These are phyloP conservation scores for Ageneiosus marmoratus DNA, from an alignment of 2,113 vertebrate species.

Conservation along the genomic window DNA sequence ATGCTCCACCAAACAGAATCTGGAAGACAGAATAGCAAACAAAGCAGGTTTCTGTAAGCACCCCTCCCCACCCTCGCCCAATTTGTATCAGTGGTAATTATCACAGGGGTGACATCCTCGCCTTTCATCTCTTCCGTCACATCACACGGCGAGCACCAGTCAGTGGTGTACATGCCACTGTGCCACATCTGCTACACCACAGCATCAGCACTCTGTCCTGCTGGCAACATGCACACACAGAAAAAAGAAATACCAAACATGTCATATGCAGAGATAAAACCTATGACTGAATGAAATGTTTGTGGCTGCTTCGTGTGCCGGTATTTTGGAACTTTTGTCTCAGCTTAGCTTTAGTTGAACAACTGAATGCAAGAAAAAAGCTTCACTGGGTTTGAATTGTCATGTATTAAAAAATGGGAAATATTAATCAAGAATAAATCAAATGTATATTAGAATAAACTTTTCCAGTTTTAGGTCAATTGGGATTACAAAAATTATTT, in stretches of 20 bases:
- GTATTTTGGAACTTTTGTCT: background rate
- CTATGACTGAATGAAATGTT: background rate
- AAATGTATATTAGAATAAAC: background rate
- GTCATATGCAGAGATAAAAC: background rate
- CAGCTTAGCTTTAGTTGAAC: background rate
- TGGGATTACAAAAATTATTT: no score
- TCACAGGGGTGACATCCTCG: slow-evolving; percentile 53
- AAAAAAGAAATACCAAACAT: background rate
- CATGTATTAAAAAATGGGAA: background rate
- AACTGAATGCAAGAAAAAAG: background rate
- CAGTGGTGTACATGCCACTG: slow-evolving; percentile 32
- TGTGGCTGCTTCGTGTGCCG: background rate
- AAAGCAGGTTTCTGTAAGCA: slow-evolving; percentile 43
- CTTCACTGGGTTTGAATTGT: background rate
- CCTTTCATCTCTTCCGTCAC: slow-evolving; percentile 55
- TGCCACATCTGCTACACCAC: slow-evolving; percentile 50
- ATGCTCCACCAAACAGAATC: slow-evolving; percentile 34
- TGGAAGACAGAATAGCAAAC: slow-evolving; percentile 45
- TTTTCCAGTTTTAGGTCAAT: no score
- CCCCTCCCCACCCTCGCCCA: background rate
- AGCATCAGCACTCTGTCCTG: slow-evolving; percentile 26
- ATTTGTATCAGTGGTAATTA: slow-evolving; percentile 56
- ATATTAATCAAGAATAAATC: background rate
- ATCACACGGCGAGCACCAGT: slow-evolving; percentile 49
- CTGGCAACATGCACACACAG: slow-evolving; percentile 34